Evolutionary conservation across 2,888 invertebrate genomes (phyloP).

Genomic region (Germaria angustata): DNA sequence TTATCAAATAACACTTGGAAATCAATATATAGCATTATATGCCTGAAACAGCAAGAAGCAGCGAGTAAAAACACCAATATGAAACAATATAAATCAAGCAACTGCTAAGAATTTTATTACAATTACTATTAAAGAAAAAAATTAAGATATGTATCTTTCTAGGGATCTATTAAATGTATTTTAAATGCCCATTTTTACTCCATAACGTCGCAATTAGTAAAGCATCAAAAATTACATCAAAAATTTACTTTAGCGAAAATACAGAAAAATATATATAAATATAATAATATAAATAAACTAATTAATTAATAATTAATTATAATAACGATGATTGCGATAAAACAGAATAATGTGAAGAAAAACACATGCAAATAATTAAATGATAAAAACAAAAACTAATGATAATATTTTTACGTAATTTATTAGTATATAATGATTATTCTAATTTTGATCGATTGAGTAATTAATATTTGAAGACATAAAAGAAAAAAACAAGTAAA

Average conservation of each 20-base stretch:
- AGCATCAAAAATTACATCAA: constrained; percentile 55
- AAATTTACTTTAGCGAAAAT: constrained; percentile 52
- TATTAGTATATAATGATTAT: constrained; percentile 75
- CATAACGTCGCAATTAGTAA: constrained; percentile 57
- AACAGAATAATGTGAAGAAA: constrained; percentile 36
- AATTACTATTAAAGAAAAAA: constrained; percentile 42
- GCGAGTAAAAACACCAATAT: constrained; percentile 62
- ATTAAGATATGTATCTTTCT: constrained; percentile 47
- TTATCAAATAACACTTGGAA: constrained; percentile 45
- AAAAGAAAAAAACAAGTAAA: constrained; percentile 30
- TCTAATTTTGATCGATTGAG: constrained; percentile 65
- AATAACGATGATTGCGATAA: constrained; percentile 66
- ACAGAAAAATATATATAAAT: constrained; percentile 37
- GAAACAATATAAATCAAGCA: constrained; percentile 32
- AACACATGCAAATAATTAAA: constrained; percentile 36
- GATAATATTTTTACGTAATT: constrained; percentile 76
- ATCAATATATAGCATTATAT: constrained; percentile 52
- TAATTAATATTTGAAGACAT: constrained; percentile 67
- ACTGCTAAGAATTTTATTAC: constrained; percentile 57
- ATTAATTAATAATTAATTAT: constrained; percentile 68
- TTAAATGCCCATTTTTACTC: constrained; percentile 65
- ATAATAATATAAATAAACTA: constrained; percentile 63
- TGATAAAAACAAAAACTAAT: constrained; percentile 56
- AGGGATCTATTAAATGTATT: constrained; percentile 61
- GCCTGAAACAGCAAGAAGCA: constrained; percentile 45